phyloP scores from a whole-genome alignment of 2,113 vertebrate species.

The Chelonoidis abingdonii region DNA sequence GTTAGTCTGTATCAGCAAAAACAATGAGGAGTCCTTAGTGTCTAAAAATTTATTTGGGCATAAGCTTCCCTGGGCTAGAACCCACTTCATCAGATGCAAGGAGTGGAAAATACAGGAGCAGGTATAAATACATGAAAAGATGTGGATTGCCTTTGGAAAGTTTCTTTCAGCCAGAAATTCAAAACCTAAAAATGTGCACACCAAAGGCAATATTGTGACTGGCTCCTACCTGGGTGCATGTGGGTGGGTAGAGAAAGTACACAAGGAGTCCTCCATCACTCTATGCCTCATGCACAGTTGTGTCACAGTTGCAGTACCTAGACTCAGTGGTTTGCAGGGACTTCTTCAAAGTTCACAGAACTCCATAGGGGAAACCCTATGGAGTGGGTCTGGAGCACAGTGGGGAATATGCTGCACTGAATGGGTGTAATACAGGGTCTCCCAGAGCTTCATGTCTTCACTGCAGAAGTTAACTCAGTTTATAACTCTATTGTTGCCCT shows the following conservation, averaged over 20 bases:
- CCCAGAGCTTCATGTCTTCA: not conserved
- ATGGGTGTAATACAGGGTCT: not conserved
- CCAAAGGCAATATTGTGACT: not conserved
- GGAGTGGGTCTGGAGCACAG: not conserved
- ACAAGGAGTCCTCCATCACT: not conserved
- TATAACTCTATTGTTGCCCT: not conserved
- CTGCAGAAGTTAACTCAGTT: not conserved
- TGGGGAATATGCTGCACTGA: not conserved
- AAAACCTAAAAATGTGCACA: not conserved
- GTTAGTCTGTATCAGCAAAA: too few species aligned
- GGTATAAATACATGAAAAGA: too few species aligned
- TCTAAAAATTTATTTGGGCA: too few species aligned
- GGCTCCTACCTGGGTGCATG: not conserved
- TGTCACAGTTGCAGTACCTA: not conserved
- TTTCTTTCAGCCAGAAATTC: not conserved
- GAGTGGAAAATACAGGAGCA: too few species aligned
- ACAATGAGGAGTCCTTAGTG: too few species aligned
- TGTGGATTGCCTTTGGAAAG: not conserved
- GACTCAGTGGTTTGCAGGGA: not conserved
- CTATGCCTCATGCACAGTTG: not conserved
- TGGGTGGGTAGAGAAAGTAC: not conserved
- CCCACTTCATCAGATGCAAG: too few species aligned
- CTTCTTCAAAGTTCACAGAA: not conserved
- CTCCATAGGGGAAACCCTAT: not conserved
- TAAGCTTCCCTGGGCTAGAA: too few species aligned